Evolutionary conservation across 2,797 vertebrate species (phyloP).

Genomic region (Okamejei kenojei): DNA sequence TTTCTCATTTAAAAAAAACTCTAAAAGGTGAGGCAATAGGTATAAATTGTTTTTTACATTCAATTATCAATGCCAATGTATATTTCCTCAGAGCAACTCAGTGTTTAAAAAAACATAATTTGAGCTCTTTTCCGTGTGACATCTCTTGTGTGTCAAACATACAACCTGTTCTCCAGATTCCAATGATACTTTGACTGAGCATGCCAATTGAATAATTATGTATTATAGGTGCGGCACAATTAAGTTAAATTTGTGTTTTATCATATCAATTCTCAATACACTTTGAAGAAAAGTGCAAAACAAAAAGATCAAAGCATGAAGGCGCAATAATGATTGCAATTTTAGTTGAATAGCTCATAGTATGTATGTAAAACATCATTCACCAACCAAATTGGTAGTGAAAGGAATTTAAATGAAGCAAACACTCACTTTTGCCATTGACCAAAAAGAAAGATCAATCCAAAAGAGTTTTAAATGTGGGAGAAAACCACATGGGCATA

Average conservation of each 20-base stretch:
- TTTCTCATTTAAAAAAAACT: constrained; percentile 91
- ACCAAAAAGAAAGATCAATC: background rate
- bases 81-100: no score
- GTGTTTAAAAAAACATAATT: background rate
- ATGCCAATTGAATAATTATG: background rate
- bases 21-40: constrained; percentile 73
- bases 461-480: background rate
- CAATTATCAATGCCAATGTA: background rate
- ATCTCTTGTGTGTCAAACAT: background rate
- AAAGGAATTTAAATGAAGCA: background rate
- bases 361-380: background rate
- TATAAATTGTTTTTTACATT: background rate
- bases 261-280: background rate
- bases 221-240: background rate
- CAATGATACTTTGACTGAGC: background rate
- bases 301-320: background rate
- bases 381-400: background rate
- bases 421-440: background rate
- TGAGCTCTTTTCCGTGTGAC: background rate
- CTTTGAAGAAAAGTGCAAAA: background rate
- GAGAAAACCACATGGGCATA: no score
- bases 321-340: background rate
- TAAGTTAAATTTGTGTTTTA: background rate
- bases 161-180: background rate
- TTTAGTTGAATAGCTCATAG: background rate